These are phyloP conservation scores for Subacronicta megacephala DNA, from an alignment of 2,888 invertebrate species.

Conservation along the genomic window DNA sequence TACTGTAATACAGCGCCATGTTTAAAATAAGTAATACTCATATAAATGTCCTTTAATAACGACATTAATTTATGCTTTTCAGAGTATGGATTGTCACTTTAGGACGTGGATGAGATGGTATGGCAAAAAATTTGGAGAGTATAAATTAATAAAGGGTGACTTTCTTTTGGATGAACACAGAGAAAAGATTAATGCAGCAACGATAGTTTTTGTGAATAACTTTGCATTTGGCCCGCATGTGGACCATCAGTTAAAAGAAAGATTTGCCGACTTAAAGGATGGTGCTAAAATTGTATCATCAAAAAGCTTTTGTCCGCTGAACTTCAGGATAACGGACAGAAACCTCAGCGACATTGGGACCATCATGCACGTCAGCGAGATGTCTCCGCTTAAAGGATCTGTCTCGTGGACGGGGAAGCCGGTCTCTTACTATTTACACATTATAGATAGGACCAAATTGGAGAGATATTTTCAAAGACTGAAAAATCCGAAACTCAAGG, in stretches of 20 bases:
- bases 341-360: constrained; percentile 99
- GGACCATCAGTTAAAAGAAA: constrained; percentile 98
- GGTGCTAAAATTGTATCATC: constrained; percentile 99
- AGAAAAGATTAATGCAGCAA: constrained; percentile 97
- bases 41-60: constrained; percentile 1
- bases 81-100: constrained; percentile 97
- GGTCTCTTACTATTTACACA: constrained; percentile 99
- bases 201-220: constrained; percentile 99
- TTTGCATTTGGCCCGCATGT: constrained; percentile 99
- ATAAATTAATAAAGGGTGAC: constrained; percentile 97
- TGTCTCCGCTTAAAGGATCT: constrained; percentile 97
- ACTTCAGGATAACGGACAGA: constrained; percentile 99
- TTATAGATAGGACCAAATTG: constrained; percentile 98
- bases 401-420: constrained; percentile 99
- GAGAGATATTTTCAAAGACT: constrained; percentile 98
- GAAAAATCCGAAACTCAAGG: constrained; percentile 96
- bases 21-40: background rate
- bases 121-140: constrained; percentile 97
- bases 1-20: constrained; percentile 3
- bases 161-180: constrained; percentile 97
- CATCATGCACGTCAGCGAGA: constrained; percentile 99
- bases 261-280: constrained; percentile 98
- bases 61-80: constrained; percentile 62
- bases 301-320: constrained; percentile 99
- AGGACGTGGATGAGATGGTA: constrained; percentile 99